phyloP scores from a whole-genome alignment of 1,140 invertebrate genomes.

The Halotydeus destructor region DNA sequence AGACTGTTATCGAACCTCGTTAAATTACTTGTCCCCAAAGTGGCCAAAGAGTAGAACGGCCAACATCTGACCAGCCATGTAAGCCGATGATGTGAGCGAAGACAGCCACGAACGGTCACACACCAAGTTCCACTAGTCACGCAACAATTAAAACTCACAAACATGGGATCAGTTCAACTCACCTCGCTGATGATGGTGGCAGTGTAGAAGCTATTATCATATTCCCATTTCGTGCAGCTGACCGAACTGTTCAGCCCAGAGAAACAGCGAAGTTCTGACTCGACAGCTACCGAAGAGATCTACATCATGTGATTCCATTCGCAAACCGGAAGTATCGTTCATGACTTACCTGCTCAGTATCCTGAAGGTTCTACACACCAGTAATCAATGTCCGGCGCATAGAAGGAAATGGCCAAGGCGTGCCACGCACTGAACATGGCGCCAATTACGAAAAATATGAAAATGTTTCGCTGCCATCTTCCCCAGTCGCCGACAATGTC shows the following conservation, averaged over 20 bases:
- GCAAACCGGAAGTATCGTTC: too few species aligned
- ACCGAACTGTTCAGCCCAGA: too few species aligned
- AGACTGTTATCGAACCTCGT: not conserved
- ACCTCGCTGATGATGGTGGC: constrained; percentile 16
- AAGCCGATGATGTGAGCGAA: constrained; percentile 47
- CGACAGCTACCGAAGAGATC: not conserved
- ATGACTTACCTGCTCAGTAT: constrained; percentile 1
- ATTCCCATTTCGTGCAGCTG: constrained; percentile 14
- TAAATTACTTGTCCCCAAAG: constrained; percentile 36
- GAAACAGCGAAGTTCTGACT: too few species aligned
- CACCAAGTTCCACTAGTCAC: constrained; percentile 44
- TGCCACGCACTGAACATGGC: constrained; percentile 9
- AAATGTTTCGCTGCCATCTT: constrained; percentile 6
- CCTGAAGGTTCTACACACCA: constrained; percentile 1
- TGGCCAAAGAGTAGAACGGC: constrained; percentile 55
- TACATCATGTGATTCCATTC: not conserved
- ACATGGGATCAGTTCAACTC: not conserved
- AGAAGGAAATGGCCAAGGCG: constrained; percentile 1
- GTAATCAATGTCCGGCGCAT: constrained; percentile 7
- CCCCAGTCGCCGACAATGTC: constrained; percentile 10
- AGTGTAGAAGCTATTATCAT: constrained; percentile 12
- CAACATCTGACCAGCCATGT: constrained; percentile 58
- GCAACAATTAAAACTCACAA: too few species aligned
- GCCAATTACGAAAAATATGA: constrained; percentile 8
- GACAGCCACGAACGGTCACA: constrained; percentile 41